Base-by-base conservation (phyloP, 2,797 vertebrate species). In the Helostoma temminkii region DNA sequence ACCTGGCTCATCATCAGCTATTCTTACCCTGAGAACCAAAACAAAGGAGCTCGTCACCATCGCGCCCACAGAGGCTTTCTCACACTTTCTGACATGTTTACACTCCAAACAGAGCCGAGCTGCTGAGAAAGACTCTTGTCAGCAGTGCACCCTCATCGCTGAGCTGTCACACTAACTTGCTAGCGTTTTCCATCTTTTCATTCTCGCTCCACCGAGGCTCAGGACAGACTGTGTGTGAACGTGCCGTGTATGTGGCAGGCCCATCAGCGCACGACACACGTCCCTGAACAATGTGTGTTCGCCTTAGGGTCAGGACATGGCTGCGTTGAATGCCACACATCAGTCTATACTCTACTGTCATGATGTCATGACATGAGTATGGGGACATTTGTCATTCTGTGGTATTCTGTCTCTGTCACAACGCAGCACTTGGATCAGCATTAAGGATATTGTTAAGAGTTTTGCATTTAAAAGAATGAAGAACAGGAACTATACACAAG, bases 41-140 rank as follows among this genome's bases (percentile, higher is more conserved):
- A 92, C 89, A 88, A 81, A 74, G 64, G 60, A 74, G 74, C 4
- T 45, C 18, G 26, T 66, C 25, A 36, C 46, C 24, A 24, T 50
- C 16, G 36, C 25, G 10, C 65, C 58, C 32, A 43, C 78, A 25
- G 24, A 67, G 43, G 61, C 73, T 81, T 92, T 93, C 91, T 90
- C 94, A 93, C 93, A 89, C 91, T 86, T 73, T 83, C 30, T 83
- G 79, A 84, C 81, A 78, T 94, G 91, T 94, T 94, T 89, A 92
- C 79, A 94, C 81, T 88, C 86, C 87, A 94, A 95, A 94, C 92
- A 93, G 50, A 77, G 75, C 66, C 34, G 67, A 54, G 71, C 74
- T 80, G 85, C 84, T 89, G 91, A 90, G 91, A 92, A 92, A 82
- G 72, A 39, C 73, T 76, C 67, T 72, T 59, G 77, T 93, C 91